These are phyloP conservation scores for Listrodromus nycthemerus DNA, from an alignment of 2,888 invertebrate genomes.

Conservation along the genomic window DNA sequence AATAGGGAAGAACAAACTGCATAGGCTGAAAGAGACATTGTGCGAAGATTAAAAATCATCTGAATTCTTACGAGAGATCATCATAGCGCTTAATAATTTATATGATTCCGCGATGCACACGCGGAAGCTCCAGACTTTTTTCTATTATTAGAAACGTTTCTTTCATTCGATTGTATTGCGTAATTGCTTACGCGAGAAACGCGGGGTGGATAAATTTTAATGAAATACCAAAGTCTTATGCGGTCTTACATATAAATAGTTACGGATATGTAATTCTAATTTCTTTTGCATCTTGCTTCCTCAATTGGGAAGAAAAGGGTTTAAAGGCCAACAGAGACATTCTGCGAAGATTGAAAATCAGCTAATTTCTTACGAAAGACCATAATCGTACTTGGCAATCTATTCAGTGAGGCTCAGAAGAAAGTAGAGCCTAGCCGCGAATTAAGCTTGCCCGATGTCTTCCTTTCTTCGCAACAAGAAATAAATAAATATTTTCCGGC, in stretches of 20 bases:
- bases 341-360: background rate
- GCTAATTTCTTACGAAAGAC: background rate
- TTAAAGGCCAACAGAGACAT: background rate
- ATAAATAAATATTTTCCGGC: background rate
- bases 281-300: background rate
- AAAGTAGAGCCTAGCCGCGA: conserved; percentile 5
- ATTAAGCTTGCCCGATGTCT: background rate
- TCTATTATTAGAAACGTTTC: conserved; percentile 1
- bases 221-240: background rate
- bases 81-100: background rate
- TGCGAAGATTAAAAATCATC: background rate
- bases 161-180: conserved; percentile 26
- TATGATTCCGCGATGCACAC: background rate
- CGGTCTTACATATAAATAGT: background rate
- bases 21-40: background rate
- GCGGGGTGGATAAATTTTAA: conserved; percentile 25
- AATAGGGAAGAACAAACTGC: background rate
- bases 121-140: background rate
- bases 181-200: conserved; percentile 32
- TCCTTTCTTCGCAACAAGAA: conserved; percentile 7
- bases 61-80: background rate
- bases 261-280: background rate
- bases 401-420: conserved; percentile 4
- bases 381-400: background rate
- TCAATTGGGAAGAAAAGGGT: background rate